Conservation (phyloP, 1,140 invertebrate species). For the Neodiprion pinetum region DNA sequence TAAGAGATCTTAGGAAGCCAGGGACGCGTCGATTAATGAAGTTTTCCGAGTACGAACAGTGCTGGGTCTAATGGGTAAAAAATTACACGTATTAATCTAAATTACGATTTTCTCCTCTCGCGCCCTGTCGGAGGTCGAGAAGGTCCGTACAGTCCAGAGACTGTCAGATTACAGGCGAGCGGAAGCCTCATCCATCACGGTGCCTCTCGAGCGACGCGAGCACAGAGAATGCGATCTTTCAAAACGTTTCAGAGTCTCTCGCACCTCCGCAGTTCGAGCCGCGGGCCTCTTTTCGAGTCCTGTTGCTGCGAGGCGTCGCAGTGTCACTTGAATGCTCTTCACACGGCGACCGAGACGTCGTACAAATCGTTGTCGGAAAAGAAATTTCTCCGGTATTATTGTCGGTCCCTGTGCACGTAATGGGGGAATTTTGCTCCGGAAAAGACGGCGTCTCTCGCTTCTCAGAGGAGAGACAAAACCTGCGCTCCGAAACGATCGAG, state of each 20-base stretch:
- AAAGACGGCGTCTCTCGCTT: no score
- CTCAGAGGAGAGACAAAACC: no score
- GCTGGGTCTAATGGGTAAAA: slow-evolving; percentile 21
- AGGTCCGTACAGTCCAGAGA: not conserved
- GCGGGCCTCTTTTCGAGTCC: not conserved
- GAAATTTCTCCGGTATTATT: no score
- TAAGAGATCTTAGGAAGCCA: no score
- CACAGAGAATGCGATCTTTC: not conserved
- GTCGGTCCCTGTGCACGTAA: no score
- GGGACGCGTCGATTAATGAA: slow-evolving; percentile 28
- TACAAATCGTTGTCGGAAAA: slow-evolving; percentile 3
- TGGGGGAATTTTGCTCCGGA: no score
- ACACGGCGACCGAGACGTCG: not conserved
- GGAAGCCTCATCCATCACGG: slow-evolving; percentile 22
- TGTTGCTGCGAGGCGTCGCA: not conserved
- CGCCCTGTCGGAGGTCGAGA: not conserved
- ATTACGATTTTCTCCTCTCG: slow-evolving; percentile 28
- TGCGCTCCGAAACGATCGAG: no score
- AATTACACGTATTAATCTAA: slow-evolving; percentile 30
- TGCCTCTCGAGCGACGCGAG: not conserved
- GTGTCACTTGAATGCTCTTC: not conserved
- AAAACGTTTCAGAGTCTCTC: not conserved
- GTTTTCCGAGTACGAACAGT: slow-evolving; percentile 8
- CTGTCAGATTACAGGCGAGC: slow-evolving; percentile 8
- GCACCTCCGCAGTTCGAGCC: not conserved